Base-by-base conservation (phyloP, 2,797 vertebrate species). In the Octomys mimax region DNA sequence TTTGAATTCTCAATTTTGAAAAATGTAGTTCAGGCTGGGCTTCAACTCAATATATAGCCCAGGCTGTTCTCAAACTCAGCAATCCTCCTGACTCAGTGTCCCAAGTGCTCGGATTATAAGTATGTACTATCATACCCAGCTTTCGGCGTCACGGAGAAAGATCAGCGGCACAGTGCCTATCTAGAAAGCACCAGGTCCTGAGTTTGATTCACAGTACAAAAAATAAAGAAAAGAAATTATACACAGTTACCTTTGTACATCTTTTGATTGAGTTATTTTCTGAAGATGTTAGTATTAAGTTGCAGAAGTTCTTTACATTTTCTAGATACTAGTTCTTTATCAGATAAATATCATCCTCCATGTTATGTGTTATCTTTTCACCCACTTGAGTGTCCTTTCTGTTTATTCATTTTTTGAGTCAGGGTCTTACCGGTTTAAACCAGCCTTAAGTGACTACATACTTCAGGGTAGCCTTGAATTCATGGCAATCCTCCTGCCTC, bases 271-370 rank as follows among this genome's bases (percentile, higher is more conserved):
- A 59, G 36, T 86, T 75, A 10, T 84, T 94, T 78, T 33, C 13
- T n/a, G 82, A 13, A 64, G 11, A 7, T 39, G 26, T 31, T 91
- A 26, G 71, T 83, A 62, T 87, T 83, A 54, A 79, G 18, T 73
- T 87, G 19, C 83, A 68, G 49, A n/a, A 75, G 62, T 71, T 61
- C 49, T 92, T 96, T 92, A 90, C 19, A 70, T 73, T 83, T 33
- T 61, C 24, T 87, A 49, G 21, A 68, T 84, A n/a, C n/a, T 68
- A 90, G 62, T 90, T 66, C 57, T 24, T 92, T 75, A 61, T 36
- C 61, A 77, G 26, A 78, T 54, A 89, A 78, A 81, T 86, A 89
- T 70, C 54, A 79, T 82, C 54, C 66, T 33, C 42, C 28, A 89
- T 73, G 64, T 26, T 61, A 26, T 94, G 46, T 9, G 22, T 22